phyloP scores from a whole-genome alignment of 2,888 invertebrate genomes.

The Tipula confusa region DNA sequence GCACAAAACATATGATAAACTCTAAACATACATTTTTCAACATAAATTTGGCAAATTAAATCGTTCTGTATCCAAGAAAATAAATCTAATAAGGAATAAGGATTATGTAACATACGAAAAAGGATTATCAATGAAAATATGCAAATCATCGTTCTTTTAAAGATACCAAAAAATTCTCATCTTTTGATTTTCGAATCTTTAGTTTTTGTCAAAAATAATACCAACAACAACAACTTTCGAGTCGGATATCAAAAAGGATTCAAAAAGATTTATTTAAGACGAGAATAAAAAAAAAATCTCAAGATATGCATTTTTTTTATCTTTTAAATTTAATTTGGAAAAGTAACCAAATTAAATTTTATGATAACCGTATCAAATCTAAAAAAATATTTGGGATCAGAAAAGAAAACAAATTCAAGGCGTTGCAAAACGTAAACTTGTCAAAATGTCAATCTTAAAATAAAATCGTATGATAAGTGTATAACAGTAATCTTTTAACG shows the following conservation, averaged over 20 bases:
- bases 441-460: background rate
- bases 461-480: background rate
- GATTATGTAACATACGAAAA: background rate
- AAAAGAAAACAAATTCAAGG: background rate
- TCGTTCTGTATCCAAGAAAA: background rate
- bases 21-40: background rate
- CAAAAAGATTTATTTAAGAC: background rate
- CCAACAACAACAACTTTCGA: background rate
- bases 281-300: background rate
- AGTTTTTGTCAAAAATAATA: background rate
- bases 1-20: background rate
- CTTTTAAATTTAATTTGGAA: background rate
- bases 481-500: background rate
- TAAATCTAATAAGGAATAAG: background rate
- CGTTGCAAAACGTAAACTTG: background rate
- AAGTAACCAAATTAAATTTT: constrained; percentile 6
- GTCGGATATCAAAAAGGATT: background rate
- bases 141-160: background rate
- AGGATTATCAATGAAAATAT: background rate
- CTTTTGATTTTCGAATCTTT: background rate
- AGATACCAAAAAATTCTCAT: background rate
- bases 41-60: constrained; percentile 13
- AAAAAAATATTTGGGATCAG: background rate
- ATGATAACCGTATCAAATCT: constrained; percentile 1
- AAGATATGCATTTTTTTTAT: background rate